A percentile compares a stretch with the other conserved stretches of the same genome.
phyloP scores from a whole-genome alignment of 2,113 vertebrate genomes.

The Zosterops lateralis region DNA sequence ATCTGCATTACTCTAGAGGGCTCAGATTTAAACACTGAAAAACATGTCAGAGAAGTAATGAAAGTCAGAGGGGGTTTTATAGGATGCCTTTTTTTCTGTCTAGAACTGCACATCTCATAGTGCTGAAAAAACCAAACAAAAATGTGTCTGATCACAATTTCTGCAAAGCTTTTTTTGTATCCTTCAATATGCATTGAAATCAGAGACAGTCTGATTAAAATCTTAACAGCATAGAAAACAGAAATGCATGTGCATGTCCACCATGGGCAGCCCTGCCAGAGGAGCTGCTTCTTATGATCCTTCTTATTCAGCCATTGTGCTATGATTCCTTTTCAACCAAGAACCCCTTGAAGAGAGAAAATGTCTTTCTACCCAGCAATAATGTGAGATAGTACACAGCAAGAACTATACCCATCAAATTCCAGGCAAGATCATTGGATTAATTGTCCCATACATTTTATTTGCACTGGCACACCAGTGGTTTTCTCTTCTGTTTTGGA shows the following conservation, averaged over 20 bases:
- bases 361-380: not conserved
- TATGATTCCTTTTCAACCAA: not conserved
- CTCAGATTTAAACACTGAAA: not conserved
- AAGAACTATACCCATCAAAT: not conserved
- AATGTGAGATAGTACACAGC: not conserved
- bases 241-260: not conserved
- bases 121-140: not conserved
- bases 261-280: not conserved
- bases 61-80: not conserved
- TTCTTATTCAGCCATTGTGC: rapidly evolving
- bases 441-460: not conserved
- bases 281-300: not conserved
- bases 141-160: not conserved
- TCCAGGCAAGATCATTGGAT: not conserved
- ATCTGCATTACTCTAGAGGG: not conserved
- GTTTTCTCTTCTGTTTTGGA: not conserved
- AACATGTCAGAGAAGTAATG: not conserved
- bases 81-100: not conserved
- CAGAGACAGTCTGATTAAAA: not conserved
- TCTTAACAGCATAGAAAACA: not conserved
- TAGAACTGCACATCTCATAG: rapidly evolving
- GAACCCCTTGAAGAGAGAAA: not conserved
- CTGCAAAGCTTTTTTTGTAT: not conserved
- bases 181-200: not conserved
- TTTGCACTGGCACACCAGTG: not conserved